Conservation (phyloP, 2,113 vertebrate genomes). For the Sylvilagus bachmani region DNA sequence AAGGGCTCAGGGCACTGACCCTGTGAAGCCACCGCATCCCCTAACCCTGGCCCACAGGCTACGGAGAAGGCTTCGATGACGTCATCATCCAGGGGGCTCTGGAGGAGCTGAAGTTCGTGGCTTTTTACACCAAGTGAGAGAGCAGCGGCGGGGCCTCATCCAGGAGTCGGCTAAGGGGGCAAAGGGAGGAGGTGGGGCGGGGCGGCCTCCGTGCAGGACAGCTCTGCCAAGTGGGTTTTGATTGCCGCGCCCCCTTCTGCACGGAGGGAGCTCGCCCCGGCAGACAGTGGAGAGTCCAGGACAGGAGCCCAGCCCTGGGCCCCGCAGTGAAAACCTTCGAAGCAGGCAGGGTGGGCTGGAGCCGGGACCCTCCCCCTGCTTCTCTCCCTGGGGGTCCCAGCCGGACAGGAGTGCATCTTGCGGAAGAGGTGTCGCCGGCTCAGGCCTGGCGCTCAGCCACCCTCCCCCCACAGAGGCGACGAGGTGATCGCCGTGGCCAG, state of each 20-base stretch:
- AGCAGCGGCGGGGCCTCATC: background rate
- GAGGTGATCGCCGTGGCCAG: slow-evolving; percentile 98
- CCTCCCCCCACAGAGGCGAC: slow-evolving; percentile 90
- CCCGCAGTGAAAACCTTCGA: too few relatives aligned
- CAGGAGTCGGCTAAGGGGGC: too few relatives aligned
- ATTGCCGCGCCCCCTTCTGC: background rate
- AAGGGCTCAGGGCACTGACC: background rate
- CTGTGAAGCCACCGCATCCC: background rate
- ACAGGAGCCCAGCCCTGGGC: background rate
- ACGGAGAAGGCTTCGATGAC: slow-evolving; percentile 98
- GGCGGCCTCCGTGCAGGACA: too few relatives aligned
- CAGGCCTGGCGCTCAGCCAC: background rate
- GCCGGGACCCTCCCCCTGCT: too few relatives aligned
- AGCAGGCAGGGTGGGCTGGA: too few relatives aligned
- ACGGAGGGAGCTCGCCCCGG: background rate
- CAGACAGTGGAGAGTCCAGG: background rate
- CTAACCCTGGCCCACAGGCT: slow-evolving; percentile 87
- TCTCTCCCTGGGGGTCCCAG: background rate
- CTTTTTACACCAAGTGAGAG: slow-evolving; percentile 97
- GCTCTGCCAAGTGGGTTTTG: too few relatives aligned
- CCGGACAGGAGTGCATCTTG: background rate
- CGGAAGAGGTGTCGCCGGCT: background rate
- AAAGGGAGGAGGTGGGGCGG: too few relatives aligned
- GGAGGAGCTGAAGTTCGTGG: slow-evolving; percentile 98
- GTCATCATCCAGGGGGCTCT: slow-evolving; percentile 98